A percentile compares a stretch with the other conserved stretches of the same genome.
phyloP scores from a whole-genome alignment of 2,888 invertebrate genomes.

The Steromphala cineraria region DNA sequence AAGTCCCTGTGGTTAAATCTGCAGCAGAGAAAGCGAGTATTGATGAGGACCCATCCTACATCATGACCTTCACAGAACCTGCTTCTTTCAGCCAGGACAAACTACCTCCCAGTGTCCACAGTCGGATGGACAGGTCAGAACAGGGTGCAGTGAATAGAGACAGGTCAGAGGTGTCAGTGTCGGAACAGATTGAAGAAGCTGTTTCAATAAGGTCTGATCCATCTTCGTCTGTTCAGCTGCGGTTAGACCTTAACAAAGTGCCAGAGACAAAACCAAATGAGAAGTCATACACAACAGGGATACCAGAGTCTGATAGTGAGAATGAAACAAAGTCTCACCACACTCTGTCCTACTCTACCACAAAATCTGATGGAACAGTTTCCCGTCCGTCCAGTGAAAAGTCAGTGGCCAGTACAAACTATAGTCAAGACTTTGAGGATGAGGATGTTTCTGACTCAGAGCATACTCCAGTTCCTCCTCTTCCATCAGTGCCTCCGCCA shows the following conservation, averaged over 20 bases:
- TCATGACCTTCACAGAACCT: constrained; percentile 51
- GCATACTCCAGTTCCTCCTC: constrained; percentile 39
- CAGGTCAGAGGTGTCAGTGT: constrained; percentile 39
- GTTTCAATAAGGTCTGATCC: constrained; percentile 35
- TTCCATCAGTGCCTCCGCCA: constrained; percentile 4
- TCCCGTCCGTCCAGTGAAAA: constrained; percentile 63
- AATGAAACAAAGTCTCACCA: constrained; percentile 44
- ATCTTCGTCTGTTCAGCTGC: constrained; percentile 41
- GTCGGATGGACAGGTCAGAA: constrained; percentile 22
- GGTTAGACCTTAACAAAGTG: constrained; percentile 36
- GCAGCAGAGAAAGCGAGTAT: constrained; percentile 13
- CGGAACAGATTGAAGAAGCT: constrained; percentile 58
- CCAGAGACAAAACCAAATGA: neutral
- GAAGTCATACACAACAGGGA: constrained; percentile 32
- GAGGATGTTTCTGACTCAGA: constrained; percentile 47
- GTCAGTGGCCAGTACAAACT: constrained; percentile 46
- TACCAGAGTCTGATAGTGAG: constrained; percentile 50
- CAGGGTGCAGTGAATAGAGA: neutral
- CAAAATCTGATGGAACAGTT: constrained; percentile 32
- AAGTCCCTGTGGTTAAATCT: neutral
- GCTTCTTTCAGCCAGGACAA: constrained; percentile 42
- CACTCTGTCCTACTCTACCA: constrained; percentile 38
- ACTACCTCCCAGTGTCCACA: constrained; percentile 41
- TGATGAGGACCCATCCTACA: constrained; percentile 28
- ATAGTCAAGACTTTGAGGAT: constrained; percentile 37